phyloP scores from a whole-genome alignment of 2,113 vertebrate genomes.

The Petrocephalus zakoni region DNA sequence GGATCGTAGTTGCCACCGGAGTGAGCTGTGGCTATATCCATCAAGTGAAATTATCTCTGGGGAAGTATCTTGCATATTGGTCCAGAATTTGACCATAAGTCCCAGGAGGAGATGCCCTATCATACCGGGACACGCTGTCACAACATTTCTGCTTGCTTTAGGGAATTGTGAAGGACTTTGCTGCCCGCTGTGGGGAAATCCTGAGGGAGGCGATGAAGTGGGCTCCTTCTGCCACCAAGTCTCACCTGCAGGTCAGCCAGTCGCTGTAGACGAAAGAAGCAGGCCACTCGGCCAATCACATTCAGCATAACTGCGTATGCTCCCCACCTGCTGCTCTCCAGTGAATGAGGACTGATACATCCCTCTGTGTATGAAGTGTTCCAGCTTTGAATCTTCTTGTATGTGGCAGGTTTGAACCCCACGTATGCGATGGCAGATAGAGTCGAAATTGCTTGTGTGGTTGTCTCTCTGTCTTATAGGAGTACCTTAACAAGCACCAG shows the following conservation, averaged over 20 bases:
- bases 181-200: slow-evolving; percentile 93
- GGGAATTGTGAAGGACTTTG: slow-evolving; percentile 97
- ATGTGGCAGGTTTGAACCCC: not conserved
- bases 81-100: not conserved
- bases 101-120: not conserved
- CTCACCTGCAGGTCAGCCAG: slow-evolving; percentile 81
- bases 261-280: not conserved
- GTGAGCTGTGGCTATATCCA: not conserved
- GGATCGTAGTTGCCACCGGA: not conserved
- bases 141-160: slow-evolving; percentile 37
- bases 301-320: not conserved
- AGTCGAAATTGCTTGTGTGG: not conserved
- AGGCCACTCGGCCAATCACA: not conserved
- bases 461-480: slow-evolving; percentile 52
- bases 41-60: not conserved
- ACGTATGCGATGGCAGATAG: not conserved
- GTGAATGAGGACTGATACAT: not conserved
- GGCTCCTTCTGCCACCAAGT: slow-evolving; percentile 94
- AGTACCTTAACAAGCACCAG: slow-evolving; percentile 93
- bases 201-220: slow-evolving; percentile 97
- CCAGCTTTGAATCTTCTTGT: not conserved
- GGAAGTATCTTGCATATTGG: not conserved
- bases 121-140: not conserved
- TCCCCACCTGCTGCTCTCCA: no score
- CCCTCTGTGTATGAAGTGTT: not conserved